Base-by-base conservation (phyloP, 2,113 vertebrate species). In the Alouatta palliata region DNA sequence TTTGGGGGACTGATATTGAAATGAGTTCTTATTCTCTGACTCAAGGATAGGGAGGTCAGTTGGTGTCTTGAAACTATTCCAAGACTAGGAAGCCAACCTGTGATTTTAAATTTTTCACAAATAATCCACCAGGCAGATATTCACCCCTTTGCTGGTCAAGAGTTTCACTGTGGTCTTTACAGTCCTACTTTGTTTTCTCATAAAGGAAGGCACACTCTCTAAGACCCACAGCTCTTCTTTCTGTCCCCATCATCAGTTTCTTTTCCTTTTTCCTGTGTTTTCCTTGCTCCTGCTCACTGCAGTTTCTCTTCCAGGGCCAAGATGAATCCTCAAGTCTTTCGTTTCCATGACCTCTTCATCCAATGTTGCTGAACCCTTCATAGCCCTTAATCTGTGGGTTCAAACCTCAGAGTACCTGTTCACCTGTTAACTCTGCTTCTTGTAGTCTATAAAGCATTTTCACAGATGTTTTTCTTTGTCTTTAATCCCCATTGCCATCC, bases 21-120 rank as follows among this genome's bases (percentile, higher is more conserved):
- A 54, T 82, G 66, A 91, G 81, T 82, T 95, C 75, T 91, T 75
- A 40, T 56, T 87, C 77, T 95, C 90, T 95, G 71, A 90, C 81
- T 85, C 87, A 52, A 87, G 94, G 82, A 76, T 85, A 49, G 54
- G 77, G 43, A 81, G 73, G 81, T 49, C 91, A 47, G 66, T 86
- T 92, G 56, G 91, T 88, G 56, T 64, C 92, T 88, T 96, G 77
- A 93, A 97, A 82, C 58, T 52, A 91, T 87, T 91, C 89, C 35
- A 89, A 61, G 73, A 89, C 17, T 68, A 83, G 83, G 8, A 94
- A 96, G 68, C 49, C 87, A 91, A 88, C 49, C 79, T 89, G 68
- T 66, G 47, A 56, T 95, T 95, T 93, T 82, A 66, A 73, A 91
- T 88, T 81, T 75, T 52, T 70, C 90, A 91, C 87, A 86, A 71